These are phyloP conservation scores for Sebastes matsubarae DNA, from an alignment of 2,797 vertebrate genomes.

Conservation along the genomic window DNA sequence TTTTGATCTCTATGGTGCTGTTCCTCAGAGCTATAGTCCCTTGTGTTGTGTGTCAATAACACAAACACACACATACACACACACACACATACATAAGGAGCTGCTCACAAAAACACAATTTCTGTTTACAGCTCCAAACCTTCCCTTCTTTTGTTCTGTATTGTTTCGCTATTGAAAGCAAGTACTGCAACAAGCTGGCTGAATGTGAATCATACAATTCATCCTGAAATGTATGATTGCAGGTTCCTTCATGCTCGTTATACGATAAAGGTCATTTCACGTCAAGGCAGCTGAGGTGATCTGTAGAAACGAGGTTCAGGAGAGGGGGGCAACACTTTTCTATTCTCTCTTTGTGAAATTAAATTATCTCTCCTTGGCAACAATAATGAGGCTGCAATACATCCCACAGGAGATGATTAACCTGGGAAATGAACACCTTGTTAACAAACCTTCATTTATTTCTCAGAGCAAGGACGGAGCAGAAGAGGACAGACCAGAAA, in stretches of 20 bases:
- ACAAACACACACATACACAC: background rate
- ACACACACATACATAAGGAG: background rate
- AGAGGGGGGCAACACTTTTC: slow-evolving; percentile 8
- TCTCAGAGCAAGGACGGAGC: slow-evolving; percentile 36
- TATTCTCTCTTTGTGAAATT: slow-evolving; percentile 17
- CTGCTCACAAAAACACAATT: slow-evolving; percentile 3
- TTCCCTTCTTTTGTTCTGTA: background rate
- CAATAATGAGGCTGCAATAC: slow-evolving; percentile 39
- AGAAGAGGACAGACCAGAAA: slow-evolving; percentile 22
- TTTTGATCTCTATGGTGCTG: slow-evolving; percentile 66
- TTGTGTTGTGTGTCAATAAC: slow-evolving; percentile 38
- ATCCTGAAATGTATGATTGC: slow-evolving; percentile 4
- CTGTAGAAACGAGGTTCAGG: background rate
- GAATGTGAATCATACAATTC: slow-evolving; percentile 6
- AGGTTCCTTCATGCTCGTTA: slow-evolving; percentile 16
- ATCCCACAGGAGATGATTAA: slow-evolving; percentile 45
- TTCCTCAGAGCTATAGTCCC: slow-evolving; percentile 42
- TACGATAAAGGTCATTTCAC: slow-evolving; percentile 17
- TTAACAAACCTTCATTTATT: slow-evolving; percentile 40
- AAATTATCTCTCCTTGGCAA: slow-evolving; percentile 32
- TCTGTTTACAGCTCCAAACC: slow-evolving; percentile 39
- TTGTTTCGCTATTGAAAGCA: background rate
- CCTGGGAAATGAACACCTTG: slow-evolving; percentile 36
- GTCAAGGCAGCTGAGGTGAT: slow-evolving; percentile 11
- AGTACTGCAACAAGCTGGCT: background rate